Evolutionary conservation across 2,888 invertebrate genomes (phyloP).

Genomic region (Philhelius pedissequus): DNA sequence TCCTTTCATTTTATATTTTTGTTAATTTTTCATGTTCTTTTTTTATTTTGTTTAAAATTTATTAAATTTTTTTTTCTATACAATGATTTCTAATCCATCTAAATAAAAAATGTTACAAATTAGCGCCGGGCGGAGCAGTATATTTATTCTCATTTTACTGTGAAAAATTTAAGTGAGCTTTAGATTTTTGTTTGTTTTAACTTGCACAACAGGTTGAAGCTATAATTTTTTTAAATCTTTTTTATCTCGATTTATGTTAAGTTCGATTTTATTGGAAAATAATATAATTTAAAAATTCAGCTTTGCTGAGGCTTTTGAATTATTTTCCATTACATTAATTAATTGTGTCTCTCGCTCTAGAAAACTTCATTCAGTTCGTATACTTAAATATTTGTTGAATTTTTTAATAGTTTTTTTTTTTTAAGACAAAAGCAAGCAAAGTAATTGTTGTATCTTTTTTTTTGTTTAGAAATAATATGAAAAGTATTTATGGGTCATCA

Average conservation of each 20-base stretch:
- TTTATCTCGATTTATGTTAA: conserved; percentile 32
- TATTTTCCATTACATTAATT: conserved; percentile 6
- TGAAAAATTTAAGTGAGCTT: conserved; percentile 35
- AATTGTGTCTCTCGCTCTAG: conserved; percentile 12
- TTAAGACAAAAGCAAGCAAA: conserved; percentile 57
- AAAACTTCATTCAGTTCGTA: conserved; percentile 44
- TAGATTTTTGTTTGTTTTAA: conserved; percentile 10
- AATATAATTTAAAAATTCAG: conserved; percentile 29
- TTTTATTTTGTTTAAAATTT: not conserved
- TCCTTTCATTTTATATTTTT: conserved; percentile 37
- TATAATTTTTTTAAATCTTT: conserved; percentile 22
- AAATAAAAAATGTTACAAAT: conserved; percentile 32
- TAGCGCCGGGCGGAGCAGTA: conserved; percentile 62
- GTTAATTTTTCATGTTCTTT: not conserved
- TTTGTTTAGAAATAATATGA: conserved; percentile 3
- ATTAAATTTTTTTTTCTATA: conserved; percentile 44
- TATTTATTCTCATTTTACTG: conserved; percentile 35
- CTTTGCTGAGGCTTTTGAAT: conserved; percentile 34
- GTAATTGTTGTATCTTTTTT: conserved; percentile 12
- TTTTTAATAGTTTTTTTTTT: conserved; percentile 14
- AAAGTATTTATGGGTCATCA: conserved; percentile 7
- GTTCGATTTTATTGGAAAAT: conserved; percentile 27
- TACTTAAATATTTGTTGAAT: conserved; percentile 46
- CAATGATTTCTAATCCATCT: conserved; percentile 49
- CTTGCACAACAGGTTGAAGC: conserved; percentile 49